Conservation (phyloP, 2,797 vertebrate genomes). For the Sternotherus odoratus region DNA sequence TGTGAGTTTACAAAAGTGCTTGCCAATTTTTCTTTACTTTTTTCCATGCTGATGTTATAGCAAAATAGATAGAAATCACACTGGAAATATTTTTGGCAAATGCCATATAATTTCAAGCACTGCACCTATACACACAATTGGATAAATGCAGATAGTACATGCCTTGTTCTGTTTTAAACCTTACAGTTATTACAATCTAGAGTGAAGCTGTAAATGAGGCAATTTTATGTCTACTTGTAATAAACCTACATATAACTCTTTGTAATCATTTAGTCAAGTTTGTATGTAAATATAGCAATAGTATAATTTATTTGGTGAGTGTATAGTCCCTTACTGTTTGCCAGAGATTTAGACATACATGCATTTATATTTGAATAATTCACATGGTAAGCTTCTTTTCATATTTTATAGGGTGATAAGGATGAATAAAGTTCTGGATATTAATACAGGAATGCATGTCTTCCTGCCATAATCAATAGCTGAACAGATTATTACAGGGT, state of each 20-base stretch:
- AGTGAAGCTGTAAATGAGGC: neutral
- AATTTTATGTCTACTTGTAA: neutral
- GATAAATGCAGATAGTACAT: neutral
- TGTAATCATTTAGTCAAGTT: neutral
- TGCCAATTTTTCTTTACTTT: neutral
- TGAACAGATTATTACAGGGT: no score
- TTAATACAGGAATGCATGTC: neutral
- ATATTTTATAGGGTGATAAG: neutral
- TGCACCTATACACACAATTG: neutral
- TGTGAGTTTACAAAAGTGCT: slow-evolving; percentile 2
- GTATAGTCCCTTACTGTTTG: neutral
- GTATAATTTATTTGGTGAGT: neutral
- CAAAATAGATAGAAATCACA: neutral
- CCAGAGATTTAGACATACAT: neutral
- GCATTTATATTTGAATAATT: neutral
- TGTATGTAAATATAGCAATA: neutral
- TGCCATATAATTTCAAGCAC: neutral
- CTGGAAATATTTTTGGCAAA: neutral
- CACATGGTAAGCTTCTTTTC: neutral
- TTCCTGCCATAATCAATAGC: neutral
- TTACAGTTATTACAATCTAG: neutral
- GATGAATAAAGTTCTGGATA: neutral
- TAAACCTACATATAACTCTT: neutral
- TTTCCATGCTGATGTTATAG: neutral
- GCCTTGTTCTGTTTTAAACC: neutral